Percentiles rank a stretch among this genome's conserved stretches.
Evolutionary conservation across 2,888 invertebrate genomes (phyloP).

Genomic region (Xylophagus ater): DNA sequence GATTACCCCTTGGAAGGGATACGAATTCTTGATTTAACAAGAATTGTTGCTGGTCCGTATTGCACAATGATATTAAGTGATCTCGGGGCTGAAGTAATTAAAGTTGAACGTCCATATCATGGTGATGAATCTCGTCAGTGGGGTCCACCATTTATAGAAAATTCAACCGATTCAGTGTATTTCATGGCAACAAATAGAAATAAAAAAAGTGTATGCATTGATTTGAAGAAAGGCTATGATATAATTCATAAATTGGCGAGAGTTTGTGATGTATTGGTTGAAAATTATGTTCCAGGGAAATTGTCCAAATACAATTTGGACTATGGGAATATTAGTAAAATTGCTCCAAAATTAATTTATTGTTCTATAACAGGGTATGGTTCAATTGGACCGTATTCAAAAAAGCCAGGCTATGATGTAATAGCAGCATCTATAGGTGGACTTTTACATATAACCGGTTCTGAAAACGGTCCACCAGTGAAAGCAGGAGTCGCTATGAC

Average conservation of each 20-base stretch:
- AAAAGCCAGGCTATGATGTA: slow-evolving; percentile 90
- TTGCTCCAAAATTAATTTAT: slow-evolving; percentile 75
- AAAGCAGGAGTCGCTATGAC: slow-evolving; percentile 90
- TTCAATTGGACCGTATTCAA: slow-evolving; percentile 69
- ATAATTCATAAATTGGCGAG: slow-evolving; percentile 60
- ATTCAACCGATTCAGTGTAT: slow-evolving; percentile 62
- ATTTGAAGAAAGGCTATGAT: slow-evolving; percentile 63
- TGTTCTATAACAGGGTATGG: slow-evolving; percentile 94
- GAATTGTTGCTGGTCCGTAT: slow-evolving; percentile 88
- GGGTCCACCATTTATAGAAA: slow-evolving; percentile 78
- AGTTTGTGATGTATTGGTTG: slow-evolving; percentile 78
- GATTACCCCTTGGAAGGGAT: slow-evolving; percentile 56
- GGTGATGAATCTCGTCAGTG: slow-evolving; percentile 87
- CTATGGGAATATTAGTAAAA: slow-evolving; percentile 56
- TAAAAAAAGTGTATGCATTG: slow-evolving; percentile 82
- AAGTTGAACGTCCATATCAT: slow-evolving; percentile 72
- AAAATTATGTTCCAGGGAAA: slow-evolving; percentile 91
- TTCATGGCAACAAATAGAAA: slow-evolving; percentile 85
- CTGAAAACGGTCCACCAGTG: slow-evolving; percentile 68
- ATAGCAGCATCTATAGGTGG: slow-evolving; percentile 91
- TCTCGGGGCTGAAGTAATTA: slow-evolving; percentile 84
- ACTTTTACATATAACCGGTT: slow-evolving; percentile 79
- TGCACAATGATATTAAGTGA: slow-evolving; percentile 91
- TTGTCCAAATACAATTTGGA: slow-evolving; percentile 63
- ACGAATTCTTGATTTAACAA: slow-evolving; percentile 65